Percentiles rank a stretch among this genome's conserved stretches.
Evolutionary conservation across 2,113 vertebrate species (phyloP).

Genomic region (Redunca redunca): DNA sequence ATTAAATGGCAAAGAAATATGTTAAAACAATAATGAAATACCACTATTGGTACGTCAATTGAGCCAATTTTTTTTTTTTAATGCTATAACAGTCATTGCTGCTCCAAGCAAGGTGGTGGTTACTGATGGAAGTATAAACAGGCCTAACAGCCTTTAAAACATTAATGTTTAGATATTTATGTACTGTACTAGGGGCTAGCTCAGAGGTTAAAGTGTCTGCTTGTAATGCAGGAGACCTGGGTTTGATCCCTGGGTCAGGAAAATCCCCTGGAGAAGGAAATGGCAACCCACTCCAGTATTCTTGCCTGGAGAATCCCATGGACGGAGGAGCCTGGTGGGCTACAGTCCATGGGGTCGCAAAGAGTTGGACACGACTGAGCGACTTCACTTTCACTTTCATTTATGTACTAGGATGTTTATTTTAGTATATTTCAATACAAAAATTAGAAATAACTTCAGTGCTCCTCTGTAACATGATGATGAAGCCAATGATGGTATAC

Average conservation of each 20-base stretch:
- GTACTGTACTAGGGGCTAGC: neutral
- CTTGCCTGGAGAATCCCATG: no score
- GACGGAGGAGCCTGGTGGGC: no score
- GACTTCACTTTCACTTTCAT: neutral
- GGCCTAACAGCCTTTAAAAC: neutral
- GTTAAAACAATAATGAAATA: neutral
- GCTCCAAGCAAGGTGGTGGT: neutral
- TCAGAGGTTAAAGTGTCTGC: no score
- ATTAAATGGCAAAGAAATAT: neutral
- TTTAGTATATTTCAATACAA: neutral
- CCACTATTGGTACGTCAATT: neutral
- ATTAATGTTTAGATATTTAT: slow-evolving; percentile 12
- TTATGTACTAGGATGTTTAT: neutral
- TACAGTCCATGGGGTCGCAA: no score
- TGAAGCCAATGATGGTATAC: neutral
- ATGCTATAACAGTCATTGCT: neutral
- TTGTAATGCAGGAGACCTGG: no score
- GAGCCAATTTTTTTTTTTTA: neutral
- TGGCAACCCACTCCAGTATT: no score
- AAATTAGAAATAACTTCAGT: neutral
- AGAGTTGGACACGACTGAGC: no score
- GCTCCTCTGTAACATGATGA: neutral
- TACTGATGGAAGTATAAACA: neutral
- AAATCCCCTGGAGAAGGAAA: no score
- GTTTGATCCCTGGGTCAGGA: no score